Evolutionary conservation across 2,113 vertebrate genomes (phyloP), one percentile per base, ranked within the genome.

Genomic region (Clupea harengus): DNA sequence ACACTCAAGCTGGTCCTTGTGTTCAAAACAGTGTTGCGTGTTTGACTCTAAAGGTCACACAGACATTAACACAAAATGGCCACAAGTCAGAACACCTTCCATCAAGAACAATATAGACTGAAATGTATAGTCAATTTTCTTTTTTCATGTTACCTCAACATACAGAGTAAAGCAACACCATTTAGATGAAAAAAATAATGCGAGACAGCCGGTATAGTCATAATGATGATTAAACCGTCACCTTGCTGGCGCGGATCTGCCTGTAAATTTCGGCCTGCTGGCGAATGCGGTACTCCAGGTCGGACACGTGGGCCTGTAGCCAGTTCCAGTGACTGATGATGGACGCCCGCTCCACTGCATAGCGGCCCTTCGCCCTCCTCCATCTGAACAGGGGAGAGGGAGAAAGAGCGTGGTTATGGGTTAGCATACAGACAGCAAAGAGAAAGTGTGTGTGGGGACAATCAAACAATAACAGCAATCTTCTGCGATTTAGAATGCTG

Each of bases 291-390:
- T 99, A 99, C 90, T 99, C 98, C 95, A 99, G 94, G 95, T 99
- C 98, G 0, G 98, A 99, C 91, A 99, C 97, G 87, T 99, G 98
- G 78, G 98, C 98, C 90, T 99, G 98, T 75, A 99, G 97, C 98
- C 98, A 99, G 91, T 99, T 99, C 98, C 98, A 99, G 94, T 97
- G 98, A 92, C 98, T 99, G 94, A 99, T 97, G 93, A 99, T 98
- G 75, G 97, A 95, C 7, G 98, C 98, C 78, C 98, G 94, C 90
- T 99, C 98, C 89, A 96, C 93, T 49, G 97, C 97, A 95, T 98
- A 99, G 83, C 96, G 96, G 91, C 98, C 99, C 92, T 98, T 97
- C 22, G 98, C 97, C 81, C 98, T 95, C 81, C 97, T 96, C 95
- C 97, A 97, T 95, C 98, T 99, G 93, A 52, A 20, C 4, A 4